Base-by-base conservation (phyloP, 2,113 vertebrate genomes). In the Tetrax tetrax region DNA sequence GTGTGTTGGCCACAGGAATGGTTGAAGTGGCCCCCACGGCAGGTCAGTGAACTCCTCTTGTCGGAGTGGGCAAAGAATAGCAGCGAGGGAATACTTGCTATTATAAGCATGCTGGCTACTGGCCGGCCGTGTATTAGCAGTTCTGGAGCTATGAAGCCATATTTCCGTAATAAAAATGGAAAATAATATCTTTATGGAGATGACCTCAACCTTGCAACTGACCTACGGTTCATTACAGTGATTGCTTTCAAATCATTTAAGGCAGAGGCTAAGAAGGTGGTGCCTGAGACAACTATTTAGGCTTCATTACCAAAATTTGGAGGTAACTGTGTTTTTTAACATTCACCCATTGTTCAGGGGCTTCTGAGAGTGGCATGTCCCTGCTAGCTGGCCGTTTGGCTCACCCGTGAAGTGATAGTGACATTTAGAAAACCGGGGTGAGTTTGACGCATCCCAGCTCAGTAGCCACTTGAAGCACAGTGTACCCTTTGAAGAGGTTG, bases 121-220 rank as follows among this genome's bases (percentile, higher is more conserved):
- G 65, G 88, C 92, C 1, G 48, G 88, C 65, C 0, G 0, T 78
- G 90, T 80, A 75, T 93, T 91, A 95, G 80, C 72, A 94, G 92
- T 86, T 78, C 65, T 84, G 74, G 72, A 76, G 69, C 83, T 84
- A 65, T 89, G 83, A 96, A 96, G 72, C 90, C 45, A 43, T 91
- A 90, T 94, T 93, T 96, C 90, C 19, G 0, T 87, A 47, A 76
- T 89, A 76, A 95, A 93, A 94, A 48, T 77, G 76, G 95, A 94
- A 91, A 96, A 93, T 45, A 91, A 86, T 77, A 91, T 68, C 95
- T 94, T 90, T 92, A 45, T 81, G 82, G 93, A 96, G 89, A 86
- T 90, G 63, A 87, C 56, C 54, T 96, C 76, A 93, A 93, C 86
- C 56, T 90, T 83, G 68, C 47, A 66, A 90, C 76, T 64, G 87